phyloP scores from a whole-genome alignment of 2,797 vertebrate species.

The Decapterus maruadsi region DNA sequence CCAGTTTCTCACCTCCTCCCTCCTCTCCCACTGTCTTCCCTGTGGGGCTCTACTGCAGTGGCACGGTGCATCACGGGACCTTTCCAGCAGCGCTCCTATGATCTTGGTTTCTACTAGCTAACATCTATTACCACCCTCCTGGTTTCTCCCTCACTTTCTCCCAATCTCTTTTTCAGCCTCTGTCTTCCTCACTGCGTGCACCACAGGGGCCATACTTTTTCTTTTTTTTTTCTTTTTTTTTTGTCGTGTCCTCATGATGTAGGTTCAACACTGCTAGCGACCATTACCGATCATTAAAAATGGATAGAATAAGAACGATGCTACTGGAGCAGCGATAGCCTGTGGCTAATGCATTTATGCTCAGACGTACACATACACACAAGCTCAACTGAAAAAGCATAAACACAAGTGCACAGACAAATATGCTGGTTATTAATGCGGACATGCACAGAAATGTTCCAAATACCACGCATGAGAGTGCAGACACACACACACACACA shows the following conservation, averaged over 20 bases:
- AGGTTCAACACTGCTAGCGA: conserved; percentile 74
- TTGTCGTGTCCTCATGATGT: conserved; percentile 48
- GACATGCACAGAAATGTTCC: conserved; percentile 16
- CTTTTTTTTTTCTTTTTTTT: not conserved
- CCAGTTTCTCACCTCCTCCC: conserved; percentile 56
- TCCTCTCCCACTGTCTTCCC: conserved; percentile 45
- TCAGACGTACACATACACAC: conserved; percentile 26
- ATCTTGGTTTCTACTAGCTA: conserved; percentile 63
- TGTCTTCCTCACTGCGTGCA: conserved; percentile 38
- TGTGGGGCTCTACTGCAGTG: conserved; percentile 54
- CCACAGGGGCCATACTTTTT: conserved; percentile 25
- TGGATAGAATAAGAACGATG: conserved; percentile 76
- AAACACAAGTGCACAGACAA: conserved; percentile 48
- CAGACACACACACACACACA: not conserved
- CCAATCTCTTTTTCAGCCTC: conserved; percentile 23
- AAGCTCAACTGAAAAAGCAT: conserved; percentile 27
- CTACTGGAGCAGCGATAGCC: conserved; percentile 71
- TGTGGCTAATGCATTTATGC: conserved; percentile 71
- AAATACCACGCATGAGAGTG: conserved; percentile 8
- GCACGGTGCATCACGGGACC: conserved; percentile 55
- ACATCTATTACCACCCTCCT: conserved; percentile 67
- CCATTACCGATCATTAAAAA: conserved; percentile 83
- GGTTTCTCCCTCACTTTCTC: conserved; percentile 31
- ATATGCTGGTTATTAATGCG: conserved; percentile 28
- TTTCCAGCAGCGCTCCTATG: conserved; percentile 45